Evolutionary conservation across 2,797 vertebrate genomes (phyloP).

Genomic region (Falco cherrug): DNA sequence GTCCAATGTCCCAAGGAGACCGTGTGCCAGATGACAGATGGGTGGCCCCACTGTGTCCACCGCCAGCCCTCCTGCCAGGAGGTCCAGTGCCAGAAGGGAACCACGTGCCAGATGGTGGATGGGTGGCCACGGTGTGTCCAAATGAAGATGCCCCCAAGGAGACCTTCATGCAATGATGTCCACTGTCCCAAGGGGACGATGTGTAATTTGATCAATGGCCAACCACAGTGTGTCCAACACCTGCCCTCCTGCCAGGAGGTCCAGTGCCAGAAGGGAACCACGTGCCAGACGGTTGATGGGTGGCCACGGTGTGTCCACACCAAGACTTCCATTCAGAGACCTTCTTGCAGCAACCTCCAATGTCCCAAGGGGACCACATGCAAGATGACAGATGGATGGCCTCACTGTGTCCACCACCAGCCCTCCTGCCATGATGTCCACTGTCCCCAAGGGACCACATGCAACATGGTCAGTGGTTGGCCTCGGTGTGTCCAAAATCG

Average conservation of each 20-base stretch:
- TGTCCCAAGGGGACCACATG: not conserved
- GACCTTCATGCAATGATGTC: accelerated
- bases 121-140: not conserved
- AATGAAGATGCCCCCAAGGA: not conserved
- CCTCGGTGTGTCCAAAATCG: too few species aligned
- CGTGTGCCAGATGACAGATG: accelerated
- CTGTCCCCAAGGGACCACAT: not conserved
- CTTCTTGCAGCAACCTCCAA: too few species aligned
- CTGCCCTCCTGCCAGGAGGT: accelerated
- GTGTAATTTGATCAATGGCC: not conserved
- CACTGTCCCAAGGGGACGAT: accelerated
- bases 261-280: not conserved
- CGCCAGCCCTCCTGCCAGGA: accelerated
- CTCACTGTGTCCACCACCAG: too few species aligned
- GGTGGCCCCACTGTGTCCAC: not conserved
- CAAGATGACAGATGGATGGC: too few species aligned
- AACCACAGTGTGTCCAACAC: not conserved
- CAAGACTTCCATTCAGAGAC: not conserved
- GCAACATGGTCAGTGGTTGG: too few species aligned
- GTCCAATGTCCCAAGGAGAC: accelerated
- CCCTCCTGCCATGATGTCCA: not conserved
- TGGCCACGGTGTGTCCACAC: not conserved
- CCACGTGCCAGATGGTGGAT: not conserved
- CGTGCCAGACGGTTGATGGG: not conserved
- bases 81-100: not conserved